phyloP scores from a whole-genome alignment of 2,113 vertebrate genomes.

The Odocoileus hemionus region DNA sequence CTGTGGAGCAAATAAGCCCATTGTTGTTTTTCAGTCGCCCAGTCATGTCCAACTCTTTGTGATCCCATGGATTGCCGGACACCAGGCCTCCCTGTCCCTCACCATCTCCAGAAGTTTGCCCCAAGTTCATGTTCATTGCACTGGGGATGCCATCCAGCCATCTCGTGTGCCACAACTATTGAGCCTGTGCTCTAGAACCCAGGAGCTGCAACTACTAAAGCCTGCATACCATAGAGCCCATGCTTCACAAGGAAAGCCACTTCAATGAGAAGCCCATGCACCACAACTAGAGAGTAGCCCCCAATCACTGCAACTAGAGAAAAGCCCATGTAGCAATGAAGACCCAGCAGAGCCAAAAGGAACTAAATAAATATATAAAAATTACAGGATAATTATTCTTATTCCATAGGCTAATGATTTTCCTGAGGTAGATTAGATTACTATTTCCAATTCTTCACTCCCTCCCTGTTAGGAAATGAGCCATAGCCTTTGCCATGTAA shows the following conservation, averaged over 20 bases:
- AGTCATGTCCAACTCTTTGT: background rate
- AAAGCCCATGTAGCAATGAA: background rate
- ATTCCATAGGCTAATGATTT: background rate
- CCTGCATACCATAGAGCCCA: background rate
- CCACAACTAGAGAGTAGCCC: background rate
- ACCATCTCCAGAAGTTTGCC: background rate
- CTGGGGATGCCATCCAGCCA: background rate
- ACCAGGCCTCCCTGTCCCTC: background rate
- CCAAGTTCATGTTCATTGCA: background rate
- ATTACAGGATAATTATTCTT: background rate
- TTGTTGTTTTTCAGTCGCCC: background rate
- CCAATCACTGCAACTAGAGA: background rate
- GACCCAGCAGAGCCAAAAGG: background rate
- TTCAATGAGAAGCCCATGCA: background rate
- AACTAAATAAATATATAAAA: background rate
- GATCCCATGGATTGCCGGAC: background rate
- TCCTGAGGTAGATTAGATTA: background rate
- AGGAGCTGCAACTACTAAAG: background rate
- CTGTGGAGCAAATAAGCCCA: background rate
- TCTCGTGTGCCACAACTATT: background rate
- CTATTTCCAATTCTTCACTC: background rate
- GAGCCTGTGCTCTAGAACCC: background rate
- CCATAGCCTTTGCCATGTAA: background rate
- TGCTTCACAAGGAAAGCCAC: background rate
- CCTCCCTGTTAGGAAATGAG: background rate